Evolutionary conservation across 2,888 invertebrate genomes (phyloP).

Genomic region (Agrochola macilenta): DNA sequence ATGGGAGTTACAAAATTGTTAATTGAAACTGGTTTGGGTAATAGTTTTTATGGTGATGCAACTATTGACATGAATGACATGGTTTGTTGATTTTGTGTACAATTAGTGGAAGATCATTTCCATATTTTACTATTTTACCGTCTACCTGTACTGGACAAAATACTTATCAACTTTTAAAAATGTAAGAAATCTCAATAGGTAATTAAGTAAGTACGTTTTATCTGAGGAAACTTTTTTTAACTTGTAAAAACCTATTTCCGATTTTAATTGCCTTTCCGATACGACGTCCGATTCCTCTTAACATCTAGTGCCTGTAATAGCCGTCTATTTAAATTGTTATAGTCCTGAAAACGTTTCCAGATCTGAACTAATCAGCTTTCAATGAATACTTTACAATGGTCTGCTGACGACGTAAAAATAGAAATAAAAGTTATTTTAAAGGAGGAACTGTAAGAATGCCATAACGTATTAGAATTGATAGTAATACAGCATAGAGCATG

Average conservation of each 20-base stretch:
- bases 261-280: conserved; percentile 53
- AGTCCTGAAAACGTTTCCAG: conserved; percentile 23
- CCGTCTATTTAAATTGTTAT: conserved; percentile 27
- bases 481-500: too few species aligned
- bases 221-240: conserved; percentile 32
- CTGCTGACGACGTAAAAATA: background rate
- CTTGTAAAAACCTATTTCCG: conserved; percentile 35
- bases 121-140: background rate
- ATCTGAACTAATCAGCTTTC: conserved; percentile 24
- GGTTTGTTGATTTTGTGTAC: conserved; percentile 6
- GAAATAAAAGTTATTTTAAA: background rate
- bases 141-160: background rate
- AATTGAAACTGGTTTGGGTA: conserved; percentile 41
- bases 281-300: conserved; percentile 38
- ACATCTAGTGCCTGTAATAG: conserved; percentile 36
- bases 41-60: conserved; percentile 21
- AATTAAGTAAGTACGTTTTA: conserved; percentile 5
- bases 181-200: background rate
- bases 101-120: background rate
- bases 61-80: conserved; percentile 12
- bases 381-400: conserved; percentile 22
- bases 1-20: conserved; percentile 46
- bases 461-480: background rate
- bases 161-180: background rate
- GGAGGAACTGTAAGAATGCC: background rate